Base-by-base conservation (phyloP, 2,113 vertebrate species). In the Parotia lawesii region DNA sequence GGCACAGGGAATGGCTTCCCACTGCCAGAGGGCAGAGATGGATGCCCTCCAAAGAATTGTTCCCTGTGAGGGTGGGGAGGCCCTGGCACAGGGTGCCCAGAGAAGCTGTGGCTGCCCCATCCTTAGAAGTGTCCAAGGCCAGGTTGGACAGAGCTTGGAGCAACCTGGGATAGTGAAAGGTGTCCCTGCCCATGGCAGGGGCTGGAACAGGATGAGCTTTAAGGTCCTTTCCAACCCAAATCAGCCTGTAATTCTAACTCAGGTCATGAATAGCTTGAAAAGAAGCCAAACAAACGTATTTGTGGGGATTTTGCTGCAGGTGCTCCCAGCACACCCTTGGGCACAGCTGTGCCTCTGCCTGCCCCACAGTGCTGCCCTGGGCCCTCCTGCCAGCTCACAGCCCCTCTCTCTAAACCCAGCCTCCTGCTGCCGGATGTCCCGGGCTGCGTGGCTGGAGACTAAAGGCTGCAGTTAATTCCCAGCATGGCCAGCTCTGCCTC, bases 391-490 rank as follows among this genome's bases (percentile, higher is more conserved):
- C 81, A 89, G 6, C 14, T 21, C 53, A 82, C 67, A 77, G 69
- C 48, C 17, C 58, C 51, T 18, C 48, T 51, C 72, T 8, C 8
- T 2, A 62, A 15, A 53, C 35, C 37, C 54, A 77, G 20, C 12
- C n/a, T 66, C 65, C 20, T 4, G 2, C 60, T 65, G 86, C 38
- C 0, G 5, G 72, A 7, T 13, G 9, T 33, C 60, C 71, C 5
- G 0, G 23, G 13, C 40, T 25, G 81, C 33, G 0, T 37, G 51
- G 89, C 78, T 93, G 94, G 95, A 85, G 47, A 6, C 71, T 96
- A 96, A 95, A 91, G 58, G 81, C 78, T 87, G 74, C 79, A 80
- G 47, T 96, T 96, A 93, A 79, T 45, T 62, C 67, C 87, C 93
- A 92, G 69, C 93, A 93, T 14, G 87, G 87, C n/a, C 91, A 85